phyloP scores from a whole-genome alignment of 2,888 invertebrate genomes.

The Campoletis raptor region DNA sequence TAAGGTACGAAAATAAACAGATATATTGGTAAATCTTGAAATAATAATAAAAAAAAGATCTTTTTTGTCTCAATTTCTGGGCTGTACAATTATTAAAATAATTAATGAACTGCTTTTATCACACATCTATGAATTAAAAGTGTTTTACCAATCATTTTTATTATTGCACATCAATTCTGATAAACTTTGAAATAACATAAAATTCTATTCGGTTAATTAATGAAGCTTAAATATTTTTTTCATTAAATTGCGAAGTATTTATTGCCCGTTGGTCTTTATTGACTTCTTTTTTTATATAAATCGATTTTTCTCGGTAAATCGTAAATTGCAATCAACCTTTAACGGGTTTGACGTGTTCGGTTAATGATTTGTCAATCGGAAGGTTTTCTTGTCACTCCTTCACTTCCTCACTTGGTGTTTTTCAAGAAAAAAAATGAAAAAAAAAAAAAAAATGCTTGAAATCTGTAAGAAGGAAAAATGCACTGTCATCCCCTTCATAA shows the following conservation, averaged over 20 bases:
- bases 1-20: neutral
- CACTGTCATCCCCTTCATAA: constrained; percentile 36
- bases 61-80: neutral
- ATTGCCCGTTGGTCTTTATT: neutral
- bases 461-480: constrained; percentile 38
- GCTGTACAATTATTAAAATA: neutral
- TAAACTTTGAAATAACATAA: neutral
- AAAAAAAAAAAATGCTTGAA: neutral
- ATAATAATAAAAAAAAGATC: neutral
- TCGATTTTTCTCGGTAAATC: constrained; percentile 22
- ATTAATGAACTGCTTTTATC: too few species aligned
- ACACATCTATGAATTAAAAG: neutral
- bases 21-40: neutral
- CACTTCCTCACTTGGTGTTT: constrained; percentile 1
- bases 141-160: neutral
- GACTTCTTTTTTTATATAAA: neutral
- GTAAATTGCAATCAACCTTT: constrained; percentile 55
- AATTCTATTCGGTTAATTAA: neutral
- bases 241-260: neutral
- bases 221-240: neutral
- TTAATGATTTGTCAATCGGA: constrained; percentile 37
- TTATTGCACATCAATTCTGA: neutral
- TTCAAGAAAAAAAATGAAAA: constrained; percentile 23
- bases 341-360: constrained; percentile 3
- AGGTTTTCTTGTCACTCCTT: neutral